Base-by-base conservation (phyloP, 2,888 invertebrate genomes). In the Lymantria monacha region DNA sequence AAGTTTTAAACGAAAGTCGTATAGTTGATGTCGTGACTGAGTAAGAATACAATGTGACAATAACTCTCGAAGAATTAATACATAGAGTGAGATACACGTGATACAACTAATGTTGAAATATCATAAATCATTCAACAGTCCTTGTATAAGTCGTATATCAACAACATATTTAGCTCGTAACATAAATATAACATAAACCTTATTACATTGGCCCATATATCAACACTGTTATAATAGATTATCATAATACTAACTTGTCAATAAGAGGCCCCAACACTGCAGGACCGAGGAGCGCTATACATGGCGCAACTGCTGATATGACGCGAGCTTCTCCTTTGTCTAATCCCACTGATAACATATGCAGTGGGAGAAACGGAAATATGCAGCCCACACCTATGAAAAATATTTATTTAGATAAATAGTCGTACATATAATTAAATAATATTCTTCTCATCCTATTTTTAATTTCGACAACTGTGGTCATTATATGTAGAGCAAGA, bases 341-440 rank as follows among this genome's bases (percentile, higher is more conserved):
- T 62, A 98, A 81, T 0, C 97, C 97, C 59, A 95, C 91, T 54
- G 93, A 88, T 58, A 93, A 86, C 95, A 96, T 95, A 84, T 96
- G 96, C 53, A 95, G 91, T 13, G 96, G 94, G 57, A 97, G 94
- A 83, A 96, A 95, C 8, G 97, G 95, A 71, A 96, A 94, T 59
- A 97, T 92, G 68, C 96, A 95, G 61, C 97, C 96, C 70, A 97
- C 89, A 65, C 95, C 97, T 97, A 83, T 46, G 76, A 22, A 22
- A 22, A 22, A 22, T 22, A 22, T 22, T 22, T 22, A 22, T 22
- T 22, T 22, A 52, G 56, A 61, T 56, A 59, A 53, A 22, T 14
- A 3, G 13, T 12, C 14, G 12, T 40, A 40, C 13, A n/a, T n/a
- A 22, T 22, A 22, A 22, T 22, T 3, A 22, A 22, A 3, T 22